Evolutionary conservation across 2,113 vertebrate genomes (phyloP), one percentile per base, ranked within the genome.

Genomic region (Dipodomys ordii): DNA sequence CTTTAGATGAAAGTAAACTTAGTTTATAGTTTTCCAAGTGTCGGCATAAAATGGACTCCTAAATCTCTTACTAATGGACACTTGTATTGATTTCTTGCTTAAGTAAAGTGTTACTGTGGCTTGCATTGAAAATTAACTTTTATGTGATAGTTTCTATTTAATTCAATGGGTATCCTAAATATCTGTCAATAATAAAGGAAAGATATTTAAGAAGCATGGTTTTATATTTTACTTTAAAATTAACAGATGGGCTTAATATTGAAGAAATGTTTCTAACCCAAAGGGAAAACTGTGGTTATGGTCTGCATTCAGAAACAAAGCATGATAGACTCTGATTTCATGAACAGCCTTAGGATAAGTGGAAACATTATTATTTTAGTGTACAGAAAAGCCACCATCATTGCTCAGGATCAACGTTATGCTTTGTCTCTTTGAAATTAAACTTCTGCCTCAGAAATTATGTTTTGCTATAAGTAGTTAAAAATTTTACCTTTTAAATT

Each of bases 401-500:
- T 49, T 71, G 76, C 3, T 81, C 93, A 44, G 22, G 81, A 57
- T 74, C 2, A 19, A 27, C 4, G 81, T 19, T 22, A 32, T 25
- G 3, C 60, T 30, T 76, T 88, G 62, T 90, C 76, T 69, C 19
- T 62, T 39, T 90, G 44, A 94, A 1, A 30, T 90, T 82, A 93
- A 90, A 35, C 84, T 9, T 46, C 44, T n/a, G 8, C n/a, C 73
- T 46, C 11, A 68, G 46, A 92, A 83, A 53, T 89, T 35, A 65
- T 44, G 39, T 39, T 39, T 39, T 39, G 39, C 39, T 39, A 39
- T 39, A 39, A 39, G 39, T 39, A 39, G 39, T 39, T 39, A 39
- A 39, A 39, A 39, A 39, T 39, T 39, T 6, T 0, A 39, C 39
- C 88, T 64, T 81, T 91, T 49, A 46, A 91, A 93, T 53, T 68